Percentiles rank a stretch among this genome's conserved stretches.
Conservation (phyloP, 1,140 invertebrate genomes). For the Rhagoletis zephyria region DNA sequence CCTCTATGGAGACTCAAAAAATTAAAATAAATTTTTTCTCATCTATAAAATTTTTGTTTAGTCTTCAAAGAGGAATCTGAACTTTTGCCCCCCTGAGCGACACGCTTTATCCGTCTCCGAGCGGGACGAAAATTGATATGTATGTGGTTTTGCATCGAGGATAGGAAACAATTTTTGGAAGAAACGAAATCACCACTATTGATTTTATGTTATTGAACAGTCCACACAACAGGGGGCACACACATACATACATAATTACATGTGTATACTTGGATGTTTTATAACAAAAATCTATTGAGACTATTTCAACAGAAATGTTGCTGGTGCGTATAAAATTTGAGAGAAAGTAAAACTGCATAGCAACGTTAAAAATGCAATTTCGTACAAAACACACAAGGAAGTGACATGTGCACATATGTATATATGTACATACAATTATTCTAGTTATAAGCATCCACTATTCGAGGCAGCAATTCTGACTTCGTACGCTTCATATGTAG, state of each 20-base stretch:
- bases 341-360: constrained; percentile 23
- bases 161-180: no score
- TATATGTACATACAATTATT: neutral
- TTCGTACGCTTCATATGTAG: neutral
- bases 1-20: no score
- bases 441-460: no score
- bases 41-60: no score
- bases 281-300: no score
- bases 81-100: no score
- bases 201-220: neutral
- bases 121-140: no score
- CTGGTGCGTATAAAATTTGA: neutral
- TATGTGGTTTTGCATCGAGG: no score
- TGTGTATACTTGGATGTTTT: neutral
- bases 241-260: neutral
- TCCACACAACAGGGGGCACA: neutral
- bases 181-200: neutral
- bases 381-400: neutral
- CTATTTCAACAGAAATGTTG: constrained; percentile 6
- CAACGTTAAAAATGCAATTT: neutral
- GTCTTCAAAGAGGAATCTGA: no score
- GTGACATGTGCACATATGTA: neutral
- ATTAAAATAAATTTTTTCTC: no score
- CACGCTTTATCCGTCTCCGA: no score
- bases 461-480: no score